Evolutionary conservation across 2,888 invertebrate genomes (phyloP), one percentile per base, ranked within the genome.

Genomic region (Mayetiola destructor): DNA sequence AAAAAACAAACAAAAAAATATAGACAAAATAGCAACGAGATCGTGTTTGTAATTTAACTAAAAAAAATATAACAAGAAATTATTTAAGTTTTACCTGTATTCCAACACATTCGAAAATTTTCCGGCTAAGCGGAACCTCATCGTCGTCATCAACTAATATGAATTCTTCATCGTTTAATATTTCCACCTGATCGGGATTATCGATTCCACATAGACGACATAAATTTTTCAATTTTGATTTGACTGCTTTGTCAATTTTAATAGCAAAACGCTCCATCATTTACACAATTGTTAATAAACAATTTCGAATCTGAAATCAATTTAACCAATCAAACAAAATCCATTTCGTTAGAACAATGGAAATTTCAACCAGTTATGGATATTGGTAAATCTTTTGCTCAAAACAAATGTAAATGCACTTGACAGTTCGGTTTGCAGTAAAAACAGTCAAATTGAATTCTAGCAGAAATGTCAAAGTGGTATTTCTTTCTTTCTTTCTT

Each of bases 191-290:
- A 42, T 65, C 64, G 2, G 68, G 67, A 65, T 70, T 69, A 62
- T 71, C 72, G 42, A 70, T 71, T 52, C 72, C 72, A 61, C 72
- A 72, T 29, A 72, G 63, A 16, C 72, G 70, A 61, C 72, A 72
- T 52, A 72, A 70, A 64, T 69, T 71, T 62, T 67, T 69, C 55
- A 72, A 65, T 64, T 68, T 69, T 58, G 67, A 67, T 61, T 64
- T 66, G 4, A 70, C 65, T 57, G 65, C 67, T 59, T 68, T 67
- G 63, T 72, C 69, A 60, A 72, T 69, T 64, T 70, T 71, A 57
- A 72, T 68, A 56, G 72, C 69, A 63, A 72, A 72, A 58, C 69
- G 66, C 61, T 69, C 68, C 69, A 69, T 69, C 36, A 40, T 59
- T 16, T n/a, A 36, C 12, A 36, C 18, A 20, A 59, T 48, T 48